Evolutionary conservation across 2,888 invertebrate genomes (phyloP).

Genomic region (Bombyx huttoni): DNA sequence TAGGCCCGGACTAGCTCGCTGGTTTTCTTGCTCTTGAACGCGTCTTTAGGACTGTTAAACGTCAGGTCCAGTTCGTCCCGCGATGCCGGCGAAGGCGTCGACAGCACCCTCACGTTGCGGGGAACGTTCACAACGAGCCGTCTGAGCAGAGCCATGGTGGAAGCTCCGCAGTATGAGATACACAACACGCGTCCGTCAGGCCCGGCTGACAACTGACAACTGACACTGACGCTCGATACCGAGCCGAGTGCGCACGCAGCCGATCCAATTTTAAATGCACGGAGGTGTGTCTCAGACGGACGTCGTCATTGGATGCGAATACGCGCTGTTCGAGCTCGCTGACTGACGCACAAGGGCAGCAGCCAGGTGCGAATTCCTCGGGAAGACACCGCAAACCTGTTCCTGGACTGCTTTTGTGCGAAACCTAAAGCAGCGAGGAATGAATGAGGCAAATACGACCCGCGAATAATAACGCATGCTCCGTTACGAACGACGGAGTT

Average conservation of each 20-base stretch:
- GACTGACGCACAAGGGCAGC: conserved; percentile 11
- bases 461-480: too few relatives aligned
- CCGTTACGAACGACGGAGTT: too few relatives aligned
- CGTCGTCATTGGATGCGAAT: conserved; percentile 34
- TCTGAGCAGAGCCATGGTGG: conserved; percentile 59
- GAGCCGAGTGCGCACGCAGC: conserved; percentile 54
- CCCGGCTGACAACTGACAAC: conserved; percentile 43
- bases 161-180: conserved; percentile 39
- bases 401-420: neutral
- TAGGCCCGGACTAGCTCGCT: conserved; percentile 92
- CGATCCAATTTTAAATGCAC: conserved; percentile 58
- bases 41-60: conserved; percentile 90
- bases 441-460: too few relatives aligned
- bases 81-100: conserved; percentile 24
- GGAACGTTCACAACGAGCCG: conserved; percentile 50
- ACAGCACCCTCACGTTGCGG: conserved; percentile 39
- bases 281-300: conserved; percentile 57
- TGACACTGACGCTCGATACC: conserved; percentile 57
- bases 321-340: conserved; percentile 19
- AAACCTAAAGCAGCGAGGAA: neutral
- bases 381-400: conserved; percentile 5
- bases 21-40: conserved; percentile 96
- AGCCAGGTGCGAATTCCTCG: conserved; percentile 14
- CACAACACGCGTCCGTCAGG: conserved; percentile 43
- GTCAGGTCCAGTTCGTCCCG: conserved; percentile 84